A percentile compares a stretch with the other conserved stretches of the same genome.
phyloP scores from a whole-genome alignment of 2,113 vertebrate genomes.

The Gadus macrocephalus region DNA sequence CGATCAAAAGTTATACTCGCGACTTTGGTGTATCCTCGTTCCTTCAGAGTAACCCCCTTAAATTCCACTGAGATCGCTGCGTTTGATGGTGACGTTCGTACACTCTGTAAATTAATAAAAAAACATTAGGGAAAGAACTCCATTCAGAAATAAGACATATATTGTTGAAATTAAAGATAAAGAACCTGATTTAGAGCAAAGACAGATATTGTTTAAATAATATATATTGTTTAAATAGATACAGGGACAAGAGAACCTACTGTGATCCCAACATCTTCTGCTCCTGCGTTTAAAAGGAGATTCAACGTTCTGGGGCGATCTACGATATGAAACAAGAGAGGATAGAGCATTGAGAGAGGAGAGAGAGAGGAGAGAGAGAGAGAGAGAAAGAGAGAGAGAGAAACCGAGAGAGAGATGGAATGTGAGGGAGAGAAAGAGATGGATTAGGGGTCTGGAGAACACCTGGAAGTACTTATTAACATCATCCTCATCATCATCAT shows the following conservation, averaged over 20 bases:
- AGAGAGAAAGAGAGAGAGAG: fast-evolving
- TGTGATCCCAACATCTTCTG: constrained; percentile 97
- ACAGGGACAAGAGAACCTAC: constrained; percentile 66
- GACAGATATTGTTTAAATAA: not conserved
- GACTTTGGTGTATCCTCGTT: constrained; percentile 97
- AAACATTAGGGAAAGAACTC: not conserved
- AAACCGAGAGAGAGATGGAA: not conserved
- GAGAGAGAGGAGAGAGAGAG: not conserved
- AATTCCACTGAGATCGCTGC: constrained; percentile 92
- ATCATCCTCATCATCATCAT: constrained; percentile 7
- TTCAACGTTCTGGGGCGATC: constrained; percentile 97
- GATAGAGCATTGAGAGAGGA: not conserved
- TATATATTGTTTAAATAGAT: not conserved
- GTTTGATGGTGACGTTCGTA: constrained; percentile 92
- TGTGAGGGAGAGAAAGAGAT: no score
- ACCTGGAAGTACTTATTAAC: not conserved
- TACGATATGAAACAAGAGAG: constrained; percentile 51
- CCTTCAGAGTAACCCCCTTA: constrained; percentile 93
- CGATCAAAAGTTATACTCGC: constrained; percentile 98
- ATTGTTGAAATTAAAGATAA: no score
- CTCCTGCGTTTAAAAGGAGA: constrained; percentile 97
- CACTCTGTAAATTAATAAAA: constrained; percentile 72
- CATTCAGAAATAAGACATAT: not conserved
- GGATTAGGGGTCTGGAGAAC: not conserved
- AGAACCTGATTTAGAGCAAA: no score